Base-by-base conservation (phyloP, 2,113 vertebrate genomes). In the Notothenia rossii region DNA sequence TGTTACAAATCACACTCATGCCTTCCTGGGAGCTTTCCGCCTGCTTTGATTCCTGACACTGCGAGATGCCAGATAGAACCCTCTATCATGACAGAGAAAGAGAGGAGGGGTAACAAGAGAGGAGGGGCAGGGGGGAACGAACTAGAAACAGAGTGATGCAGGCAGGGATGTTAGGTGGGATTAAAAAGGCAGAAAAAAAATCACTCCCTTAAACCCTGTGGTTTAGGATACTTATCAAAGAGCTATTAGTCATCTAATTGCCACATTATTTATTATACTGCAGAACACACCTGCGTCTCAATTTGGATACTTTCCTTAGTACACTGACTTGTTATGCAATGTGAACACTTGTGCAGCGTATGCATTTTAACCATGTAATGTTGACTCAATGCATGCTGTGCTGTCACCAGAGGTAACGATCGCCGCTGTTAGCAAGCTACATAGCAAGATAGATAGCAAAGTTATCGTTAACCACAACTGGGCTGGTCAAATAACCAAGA, bases 21-120 rank as follows among this genome's bases (percentile, higher is more conserved):
- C 75, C 49, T 86, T 88, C 79, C 85, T 65, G 33, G 74, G 79
- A 88, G 79, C 67, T 79, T 81, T 79, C 74, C 14, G 33, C 90
- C 71, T 51, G 82, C 91, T 89, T 85, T 89, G 79, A 88, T 86
- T 89, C 81, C 63, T 86, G 77, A 89, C 65, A 20, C 72, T 67
- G 76, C 5, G 33, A 82, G 72, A 79, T 82, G 79, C 64, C n/a
- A 53, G 60, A 1, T 40, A 89, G 78, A 87, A 67, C 9, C 82
- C 79, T 70, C 75, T 58, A 78, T 63, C 9, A 40, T 40, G 66
- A 62, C 29, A 20, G 1, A 84, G 46, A 55, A 68, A 50, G 67
- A 79, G 60, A 69, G 73, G 82, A 59, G 56, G 56, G 62, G 75
- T 68, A 45, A 67, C 46, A 33, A 36, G 59, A 60, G 43, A 53